Conservation (phyloP, 2,888 invertebrate genomes). For the Morpho achilles region DNA sequence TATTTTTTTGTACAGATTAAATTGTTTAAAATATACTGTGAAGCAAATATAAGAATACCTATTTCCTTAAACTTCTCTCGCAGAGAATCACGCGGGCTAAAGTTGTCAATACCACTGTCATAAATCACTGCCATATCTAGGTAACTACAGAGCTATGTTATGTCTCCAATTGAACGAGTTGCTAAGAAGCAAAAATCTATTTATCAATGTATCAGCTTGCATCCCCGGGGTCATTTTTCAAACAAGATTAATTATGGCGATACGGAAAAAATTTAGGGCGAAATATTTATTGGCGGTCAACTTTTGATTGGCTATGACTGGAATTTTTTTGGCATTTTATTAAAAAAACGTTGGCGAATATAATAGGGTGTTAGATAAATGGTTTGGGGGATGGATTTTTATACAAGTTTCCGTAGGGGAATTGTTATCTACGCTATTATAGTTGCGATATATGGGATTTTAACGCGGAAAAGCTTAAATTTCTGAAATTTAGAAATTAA, state of each 20-base stretch:
- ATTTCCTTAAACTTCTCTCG: too few relatives aligned
- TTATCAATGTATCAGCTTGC: constrained; percentile 70
- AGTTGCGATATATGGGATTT: too few relatives aligned
- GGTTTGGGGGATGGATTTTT: too few relatives aligned
- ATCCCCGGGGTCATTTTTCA: constrained; percentile 59
- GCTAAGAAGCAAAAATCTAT: constrained; percentile 68
- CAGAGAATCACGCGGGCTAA: too few relatives aligned
- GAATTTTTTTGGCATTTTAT: constrained; percentile 7
- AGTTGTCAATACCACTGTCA: background rate
- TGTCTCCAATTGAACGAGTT: constrained; percentile 48
- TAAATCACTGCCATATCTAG: constrained; percentile 23
- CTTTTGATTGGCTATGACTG: constrained; percentile 22
- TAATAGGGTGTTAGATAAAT: background rate
- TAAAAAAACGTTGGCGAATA: background rate
- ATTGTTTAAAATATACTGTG: too few relatives aligned
- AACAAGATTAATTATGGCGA: constrained; percentile 62
- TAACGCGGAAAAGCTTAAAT: too few relatives aligned
- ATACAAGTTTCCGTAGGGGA: too few relatives aligned
- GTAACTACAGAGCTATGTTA: constrained; percentile 29
- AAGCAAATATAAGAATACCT: too few relatives aligned
- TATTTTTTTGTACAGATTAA: too few relatives aligned
- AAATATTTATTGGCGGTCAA: constrained; percentile 12
- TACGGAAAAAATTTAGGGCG: constrained; percentile 33
- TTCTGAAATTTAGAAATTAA: too few relatives aligned
- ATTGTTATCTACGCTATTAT: too few relatives aligned